Percentiles rank a stretch among this genome's conserved stretches.
These are phyloP conservation scores for Cheilosia variabilis DNA, from an alignment of 2,888 invertebrate species.

Conservation along the genomic window DNA sequence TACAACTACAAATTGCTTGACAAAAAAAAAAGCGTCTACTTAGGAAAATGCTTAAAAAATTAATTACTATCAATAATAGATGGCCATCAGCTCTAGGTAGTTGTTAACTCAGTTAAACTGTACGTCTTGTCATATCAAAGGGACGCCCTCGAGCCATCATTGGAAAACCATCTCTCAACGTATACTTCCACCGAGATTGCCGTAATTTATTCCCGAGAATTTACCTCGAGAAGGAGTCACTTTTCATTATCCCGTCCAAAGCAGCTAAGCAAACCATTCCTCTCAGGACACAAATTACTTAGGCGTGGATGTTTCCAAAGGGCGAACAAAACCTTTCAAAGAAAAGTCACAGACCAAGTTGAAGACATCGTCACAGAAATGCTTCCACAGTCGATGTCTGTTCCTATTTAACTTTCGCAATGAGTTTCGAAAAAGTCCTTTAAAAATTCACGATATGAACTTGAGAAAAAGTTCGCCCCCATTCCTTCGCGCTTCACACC, in stretches of 20 bases:
- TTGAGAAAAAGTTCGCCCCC: conserved; percentile 23
- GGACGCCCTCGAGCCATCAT: neutral
- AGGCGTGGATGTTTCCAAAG: conserved; percentile 32
- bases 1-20: no score
- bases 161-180: neutral
- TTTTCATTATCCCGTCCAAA: conserved; percentile 54
- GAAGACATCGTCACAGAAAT: conserved; percentile 46
- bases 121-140: conserved; percentile 2
- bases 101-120: conserved; percentile 30
- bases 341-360: conserved; percentile 49
- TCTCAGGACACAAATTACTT: conserved; percentile 19
- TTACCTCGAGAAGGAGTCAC: conserved; percentile 59
- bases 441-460: conserved; percentile 60
- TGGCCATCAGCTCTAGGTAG: neutral
- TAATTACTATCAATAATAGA: conserved; percentile 22
- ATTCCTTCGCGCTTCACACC: neutral
- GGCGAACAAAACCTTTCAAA: conserved; percentile 32
- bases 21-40: neutral
- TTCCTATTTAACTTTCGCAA: conserved; percentile 47
- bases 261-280: conserved; percentile 34
- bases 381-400: neutral
- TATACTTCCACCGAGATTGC: conserved; percentile 34
- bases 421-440: conserved; percentile 53
- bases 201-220: conserved; percentile 43
- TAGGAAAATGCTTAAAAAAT: conserved; percentile 1